Evolutionary conservation across 2,797 vertebrate species (phyloP), one percentile per base, ranked within the genome.

Genomic region (Eulemur rubriventer): DNA sequence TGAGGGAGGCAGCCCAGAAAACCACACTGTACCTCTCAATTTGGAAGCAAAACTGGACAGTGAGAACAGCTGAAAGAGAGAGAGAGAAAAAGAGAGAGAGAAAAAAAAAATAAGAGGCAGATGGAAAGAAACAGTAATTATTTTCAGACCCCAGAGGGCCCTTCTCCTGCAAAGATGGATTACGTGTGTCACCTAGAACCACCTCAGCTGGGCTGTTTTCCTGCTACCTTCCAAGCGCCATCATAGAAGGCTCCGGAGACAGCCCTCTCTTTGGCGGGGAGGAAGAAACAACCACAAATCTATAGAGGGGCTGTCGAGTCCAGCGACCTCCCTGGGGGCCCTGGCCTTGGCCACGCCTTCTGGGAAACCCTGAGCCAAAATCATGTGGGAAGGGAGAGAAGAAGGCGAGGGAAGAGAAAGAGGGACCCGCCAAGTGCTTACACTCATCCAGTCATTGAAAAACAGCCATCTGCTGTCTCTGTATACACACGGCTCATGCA

Each of bases 91-190:
- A 41, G 17, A 24, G 20, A 7, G 24, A 26, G 28, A 7, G 17
- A 13, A 3, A 28, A n/a, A 18, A n/a, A 41, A 48, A 61, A 26
- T 7, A 30, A 30, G 52, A 38, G 67, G 61, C 63, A 81, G 83
- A 91, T 7, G 6, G 86, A 93, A 94, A 93, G 83, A 83, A 84
- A 17, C 43, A 43, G 8, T 80, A 16, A 72, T 85, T 84, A 93
- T 95, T 93, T 93, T 85, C 87, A 96, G 83, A 75, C 91, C 80
- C 79, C 91, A 95, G 93, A 88, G 80, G 48, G 84, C 63, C 85
- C 70, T 96, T 72, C 38, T 86, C 79, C 82, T 65, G 26, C 61
- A 41, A 75, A 94, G 79, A 96, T 84, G 88, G 91, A 88, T 94
- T 55, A 85, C 43, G 28, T 35, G 35, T 61, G 61, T 96, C 93